Base-by-base conservation (phyloP, 2,888 invertebrate genomes). In the Pammene aurita region DNA sequence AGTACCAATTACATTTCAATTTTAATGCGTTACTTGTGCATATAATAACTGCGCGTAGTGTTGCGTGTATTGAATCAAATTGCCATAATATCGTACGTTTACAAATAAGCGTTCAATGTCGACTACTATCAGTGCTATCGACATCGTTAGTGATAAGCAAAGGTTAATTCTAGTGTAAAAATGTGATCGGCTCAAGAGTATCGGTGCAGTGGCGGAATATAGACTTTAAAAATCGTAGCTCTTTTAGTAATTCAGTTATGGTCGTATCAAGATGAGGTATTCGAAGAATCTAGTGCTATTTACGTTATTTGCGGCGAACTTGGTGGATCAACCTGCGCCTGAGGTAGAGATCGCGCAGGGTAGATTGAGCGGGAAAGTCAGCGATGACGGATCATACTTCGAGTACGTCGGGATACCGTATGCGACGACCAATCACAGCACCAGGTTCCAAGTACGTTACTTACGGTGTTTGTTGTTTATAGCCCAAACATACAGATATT, bases 401-500 rank as follows among this genome's bases (percentile, higher is more conserved):
- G 74, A 74, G 42, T 74, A 72, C 64, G 61, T 72, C 10, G 74
- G 74, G 6, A 73, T 74, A 44, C 74, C 74, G n/a, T 74, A 74
- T 46, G 72, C 73, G 9, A 66, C 72, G 1, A 67, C 67, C 4
- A 72, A 63, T 16, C 44, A 26, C 42, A 67, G 66, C 16, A 71
- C 62, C 4, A 52, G 73, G n/a, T 74, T 73, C 79, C 84, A 90
- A 87, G 92, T 91, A 68, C 75, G 79, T 76, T 66, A 74, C 6
- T 34, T 42, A 5, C 11, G 26, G 2, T 16, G 13, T 38, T 41
- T 62, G n/a, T 26, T 57, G 48, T 46, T 5, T 4, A 7, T 34
- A 54, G 7, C 2, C 6, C 14, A 1, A 14, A 14, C 46, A 11
- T 10, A n/a, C n/a, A n/a, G n/a, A n/a, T n/a, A n/a, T n/a, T n/a